Base-by-base conservation (phyloP, 30 jellyfish, hydroid and myxozoan species). In the Rhopilema esculentum region DNA sequence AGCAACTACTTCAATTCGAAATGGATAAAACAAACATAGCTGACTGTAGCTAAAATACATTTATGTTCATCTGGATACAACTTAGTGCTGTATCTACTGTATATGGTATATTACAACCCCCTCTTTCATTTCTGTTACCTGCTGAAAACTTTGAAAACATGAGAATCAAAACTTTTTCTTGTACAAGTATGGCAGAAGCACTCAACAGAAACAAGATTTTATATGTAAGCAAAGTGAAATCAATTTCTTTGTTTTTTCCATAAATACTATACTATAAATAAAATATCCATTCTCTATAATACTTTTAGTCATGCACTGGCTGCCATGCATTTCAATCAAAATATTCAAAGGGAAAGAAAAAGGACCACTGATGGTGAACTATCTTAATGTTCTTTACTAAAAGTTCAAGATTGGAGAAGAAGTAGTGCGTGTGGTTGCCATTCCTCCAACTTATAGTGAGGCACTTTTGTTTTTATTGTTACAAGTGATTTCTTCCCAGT, bases 401-500 rank as follows among this genome's bases (percentile, higher is more conserved):
- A 80, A 80, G 73, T 80, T 23, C 67, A 80, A 80, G 49, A 24
- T 62, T 80, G 90, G 82, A 20, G 90, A 80, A 52, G 90, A 80
- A 32, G 81, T 80, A 21, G 90, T 80, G 49, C 75, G 89, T 63
- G 28, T 19, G 2, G 72, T 63, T 19, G 72, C 72, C 17, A 18
- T 40, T 40, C 57, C 57, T 40, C 57, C 57, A 40, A 40, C 57
- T 40, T 40, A 40, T 40, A 40, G 57, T 40, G 12, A 40, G 57
- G 57, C 57, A 40, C 57, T 40, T 40, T 40, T 40, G 57, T 40
- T 2, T 40, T 40, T 40, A 40, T 40, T 40, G 57, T 40, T 40
- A 2, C 12, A 40, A 40, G n/a, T 66, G 77, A 18, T 66, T n/a
- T 20, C 51, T 66, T 66, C 77, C 49, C 17, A 66, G 77, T 23